Base-by-base conservation (phyloP, 23 tunicate genomes). In the Phallusia fumigata region DNA sequence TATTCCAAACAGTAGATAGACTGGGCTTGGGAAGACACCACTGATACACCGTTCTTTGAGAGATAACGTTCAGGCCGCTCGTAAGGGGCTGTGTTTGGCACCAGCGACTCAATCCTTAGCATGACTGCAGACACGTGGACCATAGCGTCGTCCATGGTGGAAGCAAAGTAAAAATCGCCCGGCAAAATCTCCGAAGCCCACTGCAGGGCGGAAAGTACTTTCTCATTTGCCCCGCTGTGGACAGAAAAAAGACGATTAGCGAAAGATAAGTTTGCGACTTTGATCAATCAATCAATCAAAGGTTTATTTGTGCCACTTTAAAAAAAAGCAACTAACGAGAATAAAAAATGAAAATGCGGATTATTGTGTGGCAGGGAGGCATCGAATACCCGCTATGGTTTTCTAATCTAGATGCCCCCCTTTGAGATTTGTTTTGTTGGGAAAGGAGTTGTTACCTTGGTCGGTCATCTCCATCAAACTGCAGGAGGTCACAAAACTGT, bases 121-220 rank as follows among this genome's bases (percentile, higher is more conserved):
- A 53, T 44, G 19, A 90, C 65, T 0, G 52, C n/a, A 6, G 77
- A 82, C 3, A 90, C 22, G 78, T 90, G 77, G 13, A 90, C 75
- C 51, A 90, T 65, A 53, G 77, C 80, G 81, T 90, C 81, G 47
- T 90, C 95, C 21, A 79, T 8, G 19, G 82, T 65, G 0, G 79
- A 81, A 0, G 86, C 90, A 73, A 30, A 50, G 84, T 47, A 73
- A 49, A 90, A 90, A 52, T 90, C 95, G 30, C 81, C 58, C 24
- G 95, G 95, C 18, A 90, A 49, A 31, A 53, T 76, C 11, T 77
- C 30, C 10, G 84, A 32, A 10, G 90, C 84, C 95, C 95, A 90
- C 47, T 84, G 84, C 34, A 90, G 32, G n/a, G 78, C 80, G 0
- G 89, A 82, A 30, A 85, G 80, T 31, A 58, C 16, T 33, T 83